Percentiles rank a stretch among this genome's conserved stretches.
Evolutionary conservation across 1,140 invertebrate species (phyloP).

Genomic region (Musca vetustissima): DNA sequence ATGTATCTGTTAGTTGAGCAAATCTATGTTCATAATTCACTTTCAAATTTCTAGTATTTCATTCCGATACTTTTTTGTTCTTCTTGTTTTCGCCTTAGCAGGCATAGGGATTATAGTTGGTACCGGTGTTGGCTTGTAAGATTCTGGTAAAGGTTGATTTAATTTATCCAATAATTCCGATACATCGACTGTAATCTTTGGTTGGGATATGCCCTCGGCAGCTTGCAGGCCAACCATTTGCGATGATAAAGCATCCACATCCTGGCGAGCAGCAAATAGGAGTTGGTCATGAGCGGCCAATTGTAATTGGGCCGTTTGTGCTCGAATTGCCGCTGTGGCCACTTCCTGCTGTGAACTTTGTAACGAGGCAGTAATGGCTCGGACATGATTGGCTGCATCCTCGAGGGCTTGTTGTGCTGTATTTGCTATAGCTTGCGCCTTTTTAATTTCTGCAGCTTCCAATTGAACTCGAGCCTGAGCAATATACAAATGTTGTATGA

Average conservation of each 20-base stretch:
- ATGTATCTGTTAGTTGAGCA: too few species aligned
- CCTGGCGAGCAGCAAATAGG: conserved; percentile 51
- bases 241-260: conserved; percentile 50
- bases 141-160: conserved; percentile 42
- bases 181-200: conserved; percentile 44
- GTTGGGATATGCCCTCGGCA: conserved; percentile 50
- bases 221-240: conserved; percentile 53
- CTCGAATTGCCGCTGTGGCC: conserved; percentile 47
- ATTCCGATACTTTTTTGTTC: too few species aligned
- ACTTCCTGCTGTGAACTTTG: conserved; percentile 52
- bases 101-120: conserved; percentile 34
- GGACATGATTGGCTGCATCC: conserved; percentile 50
- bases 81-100: background rate
- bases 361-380: conserved; percentile 46
- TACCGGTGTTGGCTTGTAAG: conserved; percentile 43
- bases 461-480: conserved; percentile 52
- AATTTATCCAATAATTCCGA: conserved; percentile 44
- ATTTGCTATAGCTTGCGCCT: conserved; percentile 46
- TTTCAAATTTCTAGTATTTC: too few species aligned
- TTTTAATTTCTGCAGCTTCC: conserved; percentile 49
- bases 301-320: conserved; percentile 51
- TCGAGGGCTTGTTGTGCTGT: conserved; percentile 44
- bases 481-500: conserved; percentile 51
- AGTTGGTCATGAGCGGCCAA: conserved; percentile 53
- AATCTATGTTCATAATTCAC: too few species aligned